phyloP scores from a whole-genome alignment of 2,113 vertebrate species.

The Nycticryphes semicollaris region DNA sequence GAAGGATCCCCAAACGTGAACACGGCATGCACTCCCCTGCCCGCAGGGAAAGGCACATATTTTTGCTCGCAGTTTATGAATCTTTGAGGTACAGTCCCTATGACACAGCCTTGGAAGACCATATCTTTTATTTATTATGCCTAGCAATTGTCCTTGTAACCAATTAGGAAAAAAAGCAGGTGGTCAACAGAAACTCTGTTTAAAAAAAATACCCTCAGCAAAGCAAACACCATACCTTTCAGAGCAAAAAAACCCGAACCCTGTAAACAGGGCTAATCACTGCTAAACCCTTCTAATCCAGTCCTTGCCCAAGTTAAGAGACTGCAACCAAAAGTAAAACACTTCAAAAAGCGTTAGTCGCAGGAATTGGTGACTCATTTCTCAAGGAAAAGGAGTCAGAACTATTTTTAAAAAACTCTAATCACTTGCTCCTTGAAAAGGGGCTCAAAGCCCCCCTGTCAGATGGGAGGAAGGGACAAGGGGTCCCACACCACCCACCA shows the following conservation, averaged over 20 bases:
- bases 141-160: constrained; percentile 44
- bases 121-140: constrained; percentile 62
- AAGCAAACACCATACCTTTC: constrained; percentile 21
- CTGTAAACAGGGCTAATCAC: constrained; percentile 76
- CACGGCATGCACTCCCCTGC: background rate
- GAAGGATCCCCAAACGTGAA: background rate
- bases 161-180: constrained; percentile 47
- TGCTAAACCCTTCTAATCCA: constrained; percentile 62
- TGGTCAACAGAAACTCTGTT: constrained; percentile 55
- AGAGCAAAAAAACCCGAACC: background rate
- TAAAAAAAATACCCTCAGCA: constrained; percentile 42
- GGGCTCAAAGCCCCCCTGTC: constrained; percentile 50
- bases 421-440: background rate
- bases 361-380: constrained; percentile 31
- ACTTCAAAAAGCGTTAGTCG: constrained; percentile 55
- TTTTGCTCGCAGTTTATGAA: constrained; percentile 60
- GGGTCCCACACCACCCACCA: constrained; percentile 38
- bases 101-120: constrained; percentile 8
- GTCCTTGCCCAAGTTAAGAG: constrained; percentile 55
- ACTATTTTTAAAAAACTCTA: constrained; percentile 7
- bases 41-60: constrained; percentile 25
- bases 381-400: constrained; percentile 29
- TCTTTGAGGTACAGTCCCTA: constrained; percentile 41
- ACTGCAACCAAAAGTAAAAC: constrained; percentile 37
- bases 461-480: constrained; percentile 62